Conservation (phyloP, 1,140 invertebrate species). For the Cherax destructor region DNA sequence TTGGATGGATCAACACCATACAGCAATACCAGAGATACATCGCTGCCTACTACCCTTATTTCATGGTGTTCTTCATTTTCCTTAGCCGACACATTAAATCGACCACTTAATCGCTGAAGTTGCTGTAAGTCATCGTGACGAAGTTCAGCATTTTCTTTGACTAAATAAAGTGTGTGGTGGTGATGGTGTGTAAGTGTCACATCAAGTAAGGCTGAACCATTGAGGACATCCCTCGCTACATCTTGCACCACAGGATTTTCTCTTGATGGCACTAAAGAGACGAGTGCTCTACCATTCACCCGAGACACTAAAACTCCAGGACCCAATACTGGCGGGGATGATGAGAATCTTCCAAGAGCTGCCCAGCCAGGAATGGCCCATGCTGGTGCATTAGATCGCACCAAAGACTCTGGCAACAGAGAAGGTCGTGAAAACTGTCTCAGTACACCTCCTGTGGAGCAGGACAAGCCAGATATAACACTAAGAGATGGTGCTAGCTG, state of each 20-base stretch:
- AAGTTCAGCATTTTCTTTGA: constrained; percentile 92
- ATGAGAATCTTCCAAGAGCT: constrained; percentile 80
- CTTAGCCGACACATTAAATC: constrained; percentile 90
- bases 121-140: constrained; percentile 84
- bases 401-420: constrained; percentile 52
- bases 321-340: constrained; percentile 89
- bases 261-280: constrained; percentile 85
- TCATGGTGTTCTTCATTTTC: constrained; percentile 80
- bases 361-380: constrained; percentile 81
- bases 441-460: constrained; percentile 78
- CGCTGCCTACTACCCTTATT: constrained; percentile 87
- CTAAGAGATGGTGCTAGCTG: constrained; percentile 86
- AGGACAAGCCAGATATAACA: constrained; percentile 90
- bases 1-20: constrained; percentile 92
- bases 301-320: constrained; percentile 92
- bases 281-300: constrained; percentile 83
- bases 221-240: constrained; percentile 94
- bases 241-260: constrained; percentile 92
- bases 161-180: constrained; percentile 95
- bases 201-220: constrained; percentile 94
- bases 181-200: constrained; percentile 92
- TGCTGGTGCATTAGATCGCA: constrained; percentile 80
- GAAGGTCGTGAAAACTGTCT: constrained; percentile 64
- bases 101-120: constrained; percentile 80
- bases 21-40: constrained; percentile 92